phyloP scores from a whole-genome alignment of 2,888 invertebrate species.

The Drosophila fungiperda region DNA sequence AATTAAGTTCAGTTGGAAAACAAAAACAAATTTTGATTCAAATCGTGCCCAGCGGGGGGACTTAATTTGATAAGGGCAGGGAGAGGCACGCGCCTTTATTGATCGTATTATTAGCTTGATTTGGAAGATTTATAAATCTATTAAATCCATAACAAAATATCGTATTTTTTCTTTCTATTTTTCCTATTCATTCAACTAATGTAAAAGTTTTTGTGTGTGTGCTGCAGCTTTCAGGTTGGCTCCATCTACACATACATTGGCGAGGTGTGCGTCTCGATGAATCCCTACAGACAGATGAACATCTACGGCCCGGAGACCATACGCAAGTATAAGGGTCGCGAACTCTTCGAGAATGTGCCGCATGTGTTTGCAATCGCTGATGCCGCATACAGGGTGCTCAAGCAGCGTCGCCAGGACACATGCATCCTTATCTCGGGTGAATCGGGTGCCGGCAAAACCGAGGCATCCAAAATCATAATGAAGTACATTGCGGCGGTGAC shows the following conservation, averaged over 20 bases:
- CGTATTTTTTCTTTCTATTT: not conserved
- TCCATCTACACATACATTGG: slow-evolving; percentile 99
- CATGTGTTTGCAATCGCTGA: slow-evolving; percentile 99
- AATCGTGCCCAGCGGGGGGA: slow-evolving; percentile 47
- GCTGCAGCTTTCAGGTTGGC: slow-evolving; percentile 92
- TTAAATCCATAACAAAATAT: slow-evolving; percentile 47
- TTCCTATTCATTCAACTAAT: slow-evolving; percentile 22
- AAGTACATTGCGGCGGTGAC: slow-evolving; percentile 99
- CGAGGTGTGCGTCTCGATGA: slow-evolving; percentile 98
- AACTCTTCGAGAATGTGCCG: slow-evolving; percentile 98
- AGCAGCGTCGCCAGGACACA: slow-evolving; percentile 95
- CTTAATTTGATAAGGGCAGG: slow-evolving; percentile 4
- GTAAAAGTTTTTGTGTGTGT: not conserved
- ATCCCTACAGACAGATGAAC: slow-evolving; percentile 96
- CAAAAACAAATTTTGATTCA: slow-evolving; percentile 51
- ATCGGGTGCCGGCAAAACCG: slow-evolving; percentile 99
- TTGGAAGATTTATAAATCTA: not conserved
- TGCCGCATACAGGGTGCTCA: slow-evolving; percentile 96
- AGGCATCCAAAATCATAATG: slow-evolving; percentile 99
- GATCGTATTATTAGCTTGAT: slow-evolving; percentile 23
- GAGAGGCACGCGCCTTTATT: slow-evolving; percentile 21
- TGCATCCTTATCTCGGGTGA: slow-evolving; percentile 99
- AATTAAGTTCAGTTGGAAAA: slow-evolving; percentile 37
- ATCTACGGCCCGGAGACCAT: slow-evolving; percentile 95
- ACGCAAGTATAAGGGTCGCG: slow-evolving; percentile 95